Base-by-base conservation (phyloP, 2,888 invertebrate species). In the Myopa testacea region DNA sequence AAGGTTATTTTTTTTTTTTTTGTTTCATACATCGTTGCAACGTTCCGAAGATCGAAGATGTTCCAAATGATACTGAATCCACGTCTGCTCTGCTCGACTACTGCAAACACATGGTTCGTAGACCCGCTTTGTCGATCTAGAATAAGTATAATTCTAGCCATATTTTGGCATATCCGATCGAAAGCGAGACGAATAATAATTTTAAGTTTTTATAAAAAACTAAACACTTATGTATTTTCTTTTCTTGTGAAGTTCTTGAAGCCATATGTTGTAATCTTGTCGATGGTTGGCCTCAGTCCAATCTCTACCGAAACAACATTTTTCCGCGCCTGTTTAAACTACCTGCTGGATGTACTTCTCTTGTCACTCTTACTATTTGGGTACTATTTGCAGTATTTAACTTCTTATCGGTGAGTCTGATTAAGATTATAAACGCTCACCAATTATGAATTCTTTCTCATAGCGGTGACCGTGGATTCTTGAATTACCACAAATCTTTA, bases 21-120 rank as follows among this genome's bases (percentile, higher is more conserved):
- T 86, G 84, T 83, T 86, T 85, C 78, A 81, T 87, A 80, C 84
- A 85, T 81, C 84, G 83, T 62, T 82, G 82, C 19, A 83, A 85
- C 77, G 82, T 81, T 55, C 79, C 79, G 65, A 81, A 94, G 93
- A 92, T 93, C 82, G 93, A 93, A 79, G 94, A 94, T 88, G 92
- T 93, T 82, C 87, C 80, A 52, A 91, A 92, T 0, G 94, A 94
- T 85, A 92, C 92, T 80, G 93, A 93, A 79, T 95, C 94, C 83
- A 94, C 95, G 50, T 95, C 95, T 14, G 94, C 94, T 12, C 93
- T 95, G 81, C 91, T 96, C 86, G 92, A 93, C 87, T 95, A 95
- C 85, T 96, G 96, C 90, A 95, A 96, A 90, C 92, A 92, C 76
- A 95, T 94, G 90, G 92, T 92, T 86, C 77, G 77, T 10, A 19